phyloP scores from a whole-genome alignment of 2,113 vertebrate species.

The Himantopus leucocephalus region DNA sequence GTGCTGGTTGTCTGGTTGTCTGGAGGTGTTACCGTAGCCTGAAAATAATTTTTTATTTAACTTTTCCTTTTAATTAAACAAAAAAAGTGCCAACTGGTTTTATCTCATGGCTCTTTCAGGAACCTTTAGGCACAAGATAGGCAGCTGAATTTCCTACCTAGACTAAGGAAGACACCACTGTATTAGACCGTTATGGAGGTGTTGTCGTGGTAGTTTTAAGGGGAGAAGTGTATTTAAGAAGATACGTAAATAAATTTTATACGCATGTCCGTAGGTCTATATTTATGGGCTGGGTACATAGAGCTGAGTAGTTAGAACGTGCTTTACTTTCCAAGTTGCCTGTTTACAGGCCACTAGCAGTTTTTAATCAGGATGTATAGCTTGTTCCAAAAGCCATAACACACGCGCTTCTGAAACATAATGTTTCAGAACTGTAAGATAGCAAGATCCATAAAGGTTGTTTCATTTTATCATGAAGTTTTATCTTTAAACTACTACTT shows the following conservation, averaged over 20 bases:
- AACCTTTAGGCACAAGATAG: neutral
- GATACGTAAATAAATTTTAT: neutral
- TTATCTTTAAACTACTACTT: neutral
- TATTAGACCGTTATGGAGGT: neutral
- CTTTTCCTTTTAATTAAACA: neutral
- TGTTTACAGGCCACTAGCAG: neutral
- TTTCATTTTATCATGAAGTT: neutral
- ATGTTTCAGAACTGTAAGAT: neutral
- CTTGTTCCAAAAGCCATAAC: neutral
- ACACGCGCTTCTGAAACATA: neutral
- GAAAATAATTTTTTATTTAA: neutral
- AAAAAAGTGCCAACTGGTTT: neutral
- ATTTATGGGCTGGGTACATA: neutral
- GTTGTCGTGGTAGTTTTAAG: neutral
- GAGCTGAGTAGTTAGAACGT: neutral
- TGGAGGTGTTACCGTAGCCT: neutral
- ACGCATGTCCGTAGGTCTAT: fast-evolving
- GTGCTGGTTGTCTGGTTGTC: neutral
- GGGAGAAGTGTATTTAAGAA: neutral
- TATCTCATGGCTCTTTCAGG: neutral
- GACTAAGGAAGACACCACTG: neutral
- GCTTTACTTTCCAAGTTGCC: neutral
- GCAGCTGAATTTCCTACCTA: neutral
- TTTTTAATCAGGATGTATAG: neutral
- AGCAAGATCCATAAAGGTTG: neutral